Evolutionary conservation across 2,113 vertebrate species (phyloP), one percentile per base, ranked within the genome.

Genomic region (Oncorhynchus clarkii): DNA sequence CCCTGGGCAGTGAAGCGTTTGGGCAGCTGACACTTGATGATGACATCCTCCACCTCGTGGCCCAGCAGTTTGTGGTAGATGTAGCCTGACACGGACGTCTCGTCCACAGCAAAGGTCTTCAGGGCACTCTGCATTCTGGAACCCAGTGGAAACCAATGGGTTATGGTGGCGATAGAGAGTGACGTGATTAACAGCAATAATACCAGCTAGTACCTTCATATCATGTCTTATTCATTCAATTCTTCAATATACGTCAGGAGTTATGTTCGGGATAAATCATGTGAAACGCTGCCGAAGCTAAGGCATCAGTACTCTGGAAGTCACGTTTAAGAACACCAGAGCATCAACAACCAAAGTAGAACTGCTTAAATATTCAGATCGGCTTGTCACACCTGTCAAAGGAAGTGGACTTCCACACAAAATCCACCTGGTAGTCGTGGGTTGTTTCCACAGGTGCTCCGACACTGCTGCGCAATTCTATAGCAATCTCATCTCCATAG

Each of bases 361-460:
- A 54, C 14, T 16, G 16, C 5, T 51, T 13, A 51, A 51, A 51
- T 51, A 51, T 5, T 54, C 14, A 2, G 16, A 54, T 54, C 51
- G 18, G 51, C 51, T 26, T 22, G 7, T 11, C 34, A 14, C 77
- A 99, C 97, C 98, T 96, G 89, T 99, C 98, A 82, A 99, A 99
- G 0, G 98, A 99, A n/a, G 97, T 99, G 0, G 98, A 99, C 78
- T 99, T 99, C 98, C 98, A 99, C 0, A 99, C 97, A 80, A 99
- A 99, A 87, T 99, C 98, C 75, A 99, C 97, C 88, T 99, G 98
- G 93, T 97, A 99, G 91, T 99, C 99, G 84, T 99, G 98, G 0
- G 96, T 96, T 51, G 98, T 96, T 79, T 99, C 97, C 89, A 99
- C 97, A 0, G 98, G 98, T 0, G 97, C 98, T 1, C 97, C 97